Conservation (phyloP, 2,113 vertebrate species). For the Empidonax traillii region DNA sequence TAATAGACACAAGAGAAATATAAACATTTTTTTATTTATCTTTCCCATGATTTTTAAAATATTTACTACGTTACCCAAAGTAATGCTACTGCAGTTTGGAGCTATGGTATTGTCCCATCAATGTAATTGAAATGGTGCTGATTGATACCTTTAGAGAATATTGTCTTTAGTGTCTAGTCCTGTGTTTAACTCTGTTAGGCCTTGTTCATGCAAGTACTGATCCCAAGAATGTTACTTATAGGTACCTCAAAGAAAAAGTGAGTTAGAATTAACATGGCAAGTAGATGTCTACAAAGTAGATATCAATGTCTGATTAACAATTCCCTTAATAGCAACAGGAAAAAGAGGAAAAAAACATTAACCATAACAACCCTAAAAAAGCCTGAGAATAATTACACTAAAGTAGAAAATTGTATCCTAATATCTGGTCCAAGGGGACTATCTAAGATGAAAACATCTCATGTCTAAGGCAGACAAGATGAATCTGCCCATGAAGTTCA, state of each 20-base stretch:
- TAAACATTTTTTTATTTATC: background rate
- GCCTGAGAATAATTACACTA: background rate
- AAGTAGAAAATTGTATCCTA: background rate
- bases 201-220: background rate
- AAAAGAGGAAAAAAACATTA: background rate
- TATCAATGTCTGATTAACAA: background rate
- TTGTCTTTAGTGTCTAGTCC: background rate
- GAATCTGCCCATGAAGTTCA: background rate
- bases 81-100: background rate
- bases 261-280: fast-evolving
- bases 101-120: background rate
- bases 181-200: background rate
- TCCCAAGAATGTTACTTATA: background rate
- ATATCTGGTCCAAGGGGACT: background rate
- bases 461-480: background rate
- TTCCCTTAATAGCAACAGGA: background rate
- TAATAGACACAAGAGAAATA: background rate
- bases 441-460: background rate
- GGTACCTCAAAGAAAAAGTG: background rate
- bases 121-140: background rate
- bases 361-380: background rate
- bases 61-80: background rate
- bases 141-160: background rate
- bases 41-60: background rate
- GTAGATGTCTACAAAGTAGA: background rate